Base-by-base conservation (phyloP, 2,797 vertebrate species). In the Danio kyathit region DNA sequence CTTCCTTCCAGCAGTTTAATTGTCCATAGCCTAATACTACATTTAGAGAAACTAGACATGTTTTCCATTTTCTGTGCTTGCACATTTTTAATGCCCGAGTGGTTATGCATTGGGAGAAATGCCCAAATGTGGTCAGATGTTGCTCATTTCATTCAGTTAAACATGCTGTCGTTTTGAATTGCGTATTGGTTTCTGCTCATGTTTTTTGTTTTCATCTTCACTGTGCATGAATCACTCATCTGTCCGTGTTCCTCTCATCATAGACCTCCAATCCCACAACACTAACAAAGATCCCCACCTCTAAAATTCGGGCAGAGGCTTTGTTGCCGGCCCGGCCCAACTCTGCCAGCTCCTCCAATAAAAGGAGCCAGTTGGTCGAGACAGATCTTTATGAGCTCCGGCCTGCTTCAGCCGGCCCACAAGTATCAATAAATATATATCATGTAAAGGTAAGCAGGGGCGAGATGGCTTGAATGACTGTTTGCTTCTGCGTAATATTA, bases 261-360 rank as follows among this genome's bases (percentile, higher is more conserved):
- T 92, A 94, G 94, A 94, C 92, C 89, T 89, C 91, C 82, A 92
- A 94, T 92, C 89, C 91, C 86, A 93, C 94, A 90, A 90, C 91
- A 81, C 88, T 95, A 90, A 95, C 95, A 96, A 97, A 97, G 96
- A 96, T 96, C 92, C 95, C 95, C 92, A 94, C 92, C 92, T 96
- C 92, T 90, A 95, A 93, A 90, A 93, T 83, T 83, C 89, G 92
- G 89, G 84, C 86, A 89, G 90, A 88, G 83, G 89, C 90, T 88
- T 88, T 92, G 88, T 87, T 91, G 81, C 90, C 90, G 86, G 90
- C 93, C 86, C 90, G 93, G 89, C 89, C 90, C 87, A 94, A 86
- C 91, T 93, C 94, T 87, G 90, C 93, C 91, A 93, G 90, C 89
- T 93, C 91, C 89, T 84, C 90, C 84, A 81, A 89, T 91, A 88